Base-by-base conservation (phyloP, 1,140 invertebrate species). In the Drosophila sproati region DNA sequence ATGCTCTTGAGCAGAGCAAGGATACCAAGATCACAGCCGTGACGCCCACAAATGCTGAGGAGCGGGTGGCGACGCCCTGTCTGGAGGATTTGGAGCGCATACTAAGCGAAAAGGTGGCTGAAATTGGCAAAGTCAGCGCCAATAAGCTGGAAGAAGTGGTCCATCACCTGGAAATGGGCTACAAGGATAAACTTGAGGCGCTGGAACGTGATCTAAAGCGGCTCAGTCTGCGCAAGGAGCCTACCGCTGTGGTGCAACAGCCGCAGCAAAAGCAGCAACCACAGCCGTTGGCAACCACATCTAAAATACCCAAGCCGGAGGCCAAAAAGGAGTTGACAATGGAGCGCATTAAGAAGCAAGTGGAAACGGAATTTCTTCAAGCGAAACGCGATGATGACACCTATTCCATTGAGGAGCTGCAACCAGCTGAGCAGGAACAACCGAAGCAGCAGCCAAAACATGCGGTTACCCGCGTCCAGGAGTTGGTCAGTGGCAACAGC, bases 81-180 rank as follows among this genome's bases (percentile, higher is more conserved):
- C 37, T 92, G 20, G 85, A 92, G 31, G 82, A 91, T 39, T 51
- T 92, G 51, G 88, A 92, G 20, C 79, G 82, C 5, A 81, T 92
- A 1, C 78, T 92, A 2, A 80, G 60, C 28, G 76, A 91, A 45
- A 92, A 91, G 51, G 77, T 92, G 0, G 64, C 80, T 2, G 91
- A 92, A 61, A 92, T 92, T 35, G 82, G 88, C 4, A 88, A 88
- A 43, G 57, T 70, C 31, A 92, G 86, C 29, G 73, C 68, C 5
- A 64, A 75, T 10, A 92, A 86, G 39, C 69, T 92, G 2, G 88
- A 92, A 20, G 78, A 91, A 34, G 82, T 92, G 5, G 82, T 92
- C 1, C 61, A 71, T 3, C 89, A 87, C 10, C 55, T 92, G 34
- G 88, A 92, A 62, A 57, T 64, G 43, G 77, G 77, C 10, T 92